Evolutionary conservation across 2,797 vertebrate genomes (phyloP).

Genomic region (Eleutherodactylus coqui): DNA sequence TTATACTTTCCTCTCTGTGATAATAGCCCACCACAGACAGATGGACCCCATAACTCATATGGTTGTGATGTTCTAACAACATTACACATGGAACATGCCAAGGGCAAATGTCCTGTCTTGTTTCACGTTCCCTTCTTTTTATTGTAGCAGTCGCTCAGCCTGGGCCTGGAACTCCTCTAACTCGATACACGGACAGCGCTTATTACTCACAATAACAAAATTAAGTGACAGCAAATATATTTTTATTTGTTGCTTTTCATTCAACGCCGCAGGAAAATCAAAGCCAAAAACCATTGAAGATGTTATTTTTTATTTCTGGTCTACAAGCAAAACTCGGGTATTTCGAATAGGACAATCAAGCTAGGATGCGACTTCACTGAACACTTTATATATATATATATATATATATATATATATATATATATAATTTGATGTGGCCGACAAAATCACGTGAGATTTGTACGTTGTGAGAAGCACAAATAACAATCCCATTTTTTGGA

Average conservation of each 20-base stretch:
- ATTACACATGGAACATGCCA: conserved; percentile 58
- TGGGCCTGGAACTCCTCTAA: not conserved
- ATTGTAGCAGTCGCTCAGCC: conserved; percentile 26
- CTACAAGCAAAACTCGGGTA: not conserved
- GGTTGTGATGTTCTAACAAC: conserved; percentile 33
- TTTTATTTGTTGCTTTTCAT: not conserved
- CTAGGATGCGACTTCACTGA: not conserved
- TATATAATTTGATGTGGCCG: no score
- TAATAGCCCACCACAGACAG: conserved; percentile 19
- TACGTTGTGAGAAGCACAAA: no score
- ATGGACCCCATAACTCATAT: conserved; percentile 34
- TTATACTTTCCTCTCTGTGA: not conserved
- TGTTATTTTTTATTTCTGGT: conserved; percentile 13
- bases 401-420: no score
- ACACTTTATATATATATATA: no score
- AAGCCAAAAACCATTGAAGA: not conserved
- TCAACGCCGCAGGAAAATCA: conserved; percentile 9
- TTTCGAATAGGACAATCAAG: not conserved
- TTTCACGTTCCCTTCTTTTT: conserved; percentile 44
- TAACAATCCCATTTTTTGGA: no score
- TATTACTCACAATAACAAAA: conserved; percentile 36
- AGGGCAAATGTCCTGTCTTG: conserved; percentile 41
- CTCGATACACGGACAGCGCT: conserved; percentile 1
- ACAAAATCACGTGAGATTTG: no score
- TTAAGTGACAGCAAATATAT: conserved; percentile 10